Percentiles rank a stretch among this genome's conserved stretches.
These are phyloP conservation scores for Microctenopoma stevenorrisi DNA, from an alignment of 2,797 vertebrate genomes.

Conservation along the genomic window DNA sequence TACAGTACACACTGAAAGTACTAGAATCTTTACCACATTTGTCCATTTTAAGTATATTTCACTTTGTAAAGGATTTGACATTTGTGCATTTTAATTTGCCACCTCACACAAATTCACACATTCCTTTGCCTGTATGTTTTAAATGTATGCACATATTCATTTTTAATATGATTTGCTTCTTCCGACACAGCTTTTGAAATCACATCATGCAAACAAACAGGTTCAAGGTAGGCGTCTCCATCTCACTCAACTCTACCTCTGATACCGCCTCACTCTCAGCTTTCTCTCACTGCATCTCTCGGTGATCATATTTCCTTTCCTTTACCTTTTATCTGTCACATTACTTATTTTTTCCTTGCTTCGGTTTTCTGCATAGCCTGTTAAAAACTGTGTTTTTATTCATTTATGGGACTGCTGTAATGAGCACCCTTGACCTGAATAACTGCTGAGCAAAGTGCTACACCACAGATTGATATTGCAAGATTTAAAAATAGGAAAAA, in stretches of 20 bases:
- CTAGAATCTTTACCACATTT: not conserved
- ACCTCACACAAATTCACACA: constrained; percentile 39
- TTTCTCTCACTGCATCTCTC: constrained; percentile 7
- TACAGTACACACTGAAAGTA: not conserved
- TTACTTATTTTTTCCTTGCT: not conserved
- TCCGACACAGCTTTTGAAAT: constrained; percentile 99
- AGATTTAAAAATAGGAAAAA: constrained; percentile 12
- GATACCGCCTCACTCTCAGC: constrained; percentile 4
- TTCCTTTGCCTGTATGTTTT: constrained; percentile 55
- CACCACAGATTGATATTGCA: constrained; percentile 12
- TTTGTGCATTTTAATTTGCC: constrained; percentile 45
- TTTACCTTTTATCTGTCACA: not conserved
- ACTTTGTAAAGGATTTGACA: not conserved
- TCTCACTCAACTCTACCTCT: constrained; percentile 59
- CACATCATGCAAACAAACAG: constrained; percentile 98
- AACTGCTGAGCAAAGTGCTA: constrained; percentile 25
- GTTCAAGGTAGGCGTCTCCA: constrained; percentile 94
- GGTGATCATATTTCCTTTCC: constrained; percentile 2
- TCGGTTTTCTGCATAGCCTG: constrained; percentile 3
- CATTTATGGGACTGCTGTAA: constrained; percentile 18
- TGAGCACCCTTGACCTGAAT: constrained; percentile 14
- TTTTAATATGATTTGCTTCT: constrained; percentile 83
- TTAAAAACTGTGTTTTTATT: constrained; percentile 11
- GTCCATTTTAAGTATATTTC: not conserved
- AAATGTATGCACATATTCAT: constrained; percentile 65